Evolutionary conservation across 1,140 invertebrate genomes (phyloP), one percentile per base, ranked within the genome.

Genomic region (Camponotus vicinus): DNA sequence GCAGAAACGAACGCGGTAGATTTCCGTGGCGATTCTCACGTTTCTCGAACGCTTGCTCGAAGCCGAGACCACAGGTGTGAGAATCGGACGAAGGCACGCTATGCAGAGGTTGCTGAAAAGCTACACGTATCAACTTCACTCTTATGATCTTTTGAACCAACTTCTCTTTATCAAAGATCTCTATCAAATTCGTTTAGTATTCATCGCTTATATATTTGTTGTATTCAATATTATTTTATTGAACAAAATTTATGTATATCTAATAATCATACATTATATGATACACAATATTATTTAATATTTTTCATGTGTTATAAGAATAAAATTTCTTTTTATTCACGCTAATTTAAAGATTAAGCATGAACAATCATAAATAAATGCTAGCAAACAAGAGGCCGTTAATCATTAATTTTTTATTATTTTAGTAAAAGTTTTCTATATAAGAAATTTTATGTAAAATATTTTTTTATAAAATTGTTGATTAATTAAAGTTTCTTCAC

Each of bases 1-100:
- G 18, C 40, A 71, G 32, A 67, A 80, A 80, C n/a, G 77, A 73
- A 73, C 69, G 40, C 55, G 40, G 79, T 40, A 61, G 69, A 83
- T 73, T 40, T 75, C 42, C 79, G 18, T 82, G 37, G 79, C 69
- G 18, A 82, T 82, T 82, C 79, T 83, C 79, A 83, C 79, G 79
- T 83, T 83, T 8, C 18, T 75, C 40, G 69, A 52, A 49, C 21
- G 27, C 40, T 83, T 18, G 49, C 13, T 42, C 55, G 32, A 75
- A 73, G 40, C 11, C 40, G 11, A 15, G 59, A 64, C 27, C 59
- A 34, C 21, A 80, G 55, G 55, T 83, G 78, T 82, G 69, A 83
- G 69, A 83, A 83, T 83, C 55, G 73, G 55, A 15, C 7, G 13
- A 27, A 79, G 15, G 32, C 13, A 18, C 4, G 18, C 34, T 45